A percentile compares a stretch with the other conserved stretches of the same genome.
Evolutionary conservation across 2,888 invertebrate genomes (phyloP).

Genomic region (Apamea anceps): DNA sequence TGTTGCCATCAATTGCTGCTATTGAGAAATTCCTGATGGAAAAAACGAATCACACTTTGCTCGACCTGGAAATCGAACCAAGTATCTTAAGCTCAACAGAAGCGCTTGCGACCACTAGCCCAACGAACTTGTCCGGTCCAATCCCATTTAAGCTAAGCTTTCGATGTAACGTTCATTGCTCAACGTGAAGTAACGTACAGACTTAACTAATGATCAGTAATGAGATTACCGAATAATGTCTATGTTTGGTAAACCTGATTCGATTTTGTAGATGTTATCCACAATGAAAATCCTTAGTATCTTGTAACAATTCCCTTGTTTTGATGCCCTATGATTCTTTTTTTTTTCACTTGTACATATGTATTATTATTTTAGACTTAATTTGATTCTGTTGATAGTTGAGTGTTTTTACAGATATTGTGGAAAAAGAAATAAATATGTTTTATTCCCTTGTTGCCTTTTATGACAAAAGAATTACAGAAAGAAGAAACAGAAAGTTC

Average conservation of each 20-base stretch:
- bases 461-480: conserved; percentile 11
- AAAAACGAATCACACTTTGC: neutral
- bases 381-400: too few relatives aligned
- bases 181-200: conserved; percentile 2
- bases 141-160: conserved; percentile 27
- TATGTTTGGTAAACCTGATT: conserved; percentile 25
- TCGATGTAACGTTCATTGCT: neutral
- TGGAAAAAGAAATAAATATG: too few relatives aligned
- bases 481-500: conserved; percentile 10
- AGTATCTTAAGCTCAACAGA: neutral
- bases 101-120: neutral
- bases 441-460: neutral
- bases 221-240: conserved; percentile 31
- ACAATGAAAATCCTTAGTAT: neutral
- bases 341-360: too few relatives aligned
- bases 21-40: neutral
- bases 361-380: too few relatives aligned
- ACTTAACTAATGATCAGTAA: conserved; percentile 32
- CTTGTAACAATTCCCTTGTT: neutral
- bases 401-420: too few relatives aligned
- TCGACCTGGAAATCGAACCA: neutral
- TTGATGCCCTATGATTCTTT: too few relatives aligned
- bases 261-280: conserved; percentile 10
- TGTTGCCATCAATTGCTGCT: neutral
- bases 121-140: neutral